Evolutionary conservation across 2,113 vertebrate species (phyloP).

Genomic region (Notarius quadriscutis): DNA sequence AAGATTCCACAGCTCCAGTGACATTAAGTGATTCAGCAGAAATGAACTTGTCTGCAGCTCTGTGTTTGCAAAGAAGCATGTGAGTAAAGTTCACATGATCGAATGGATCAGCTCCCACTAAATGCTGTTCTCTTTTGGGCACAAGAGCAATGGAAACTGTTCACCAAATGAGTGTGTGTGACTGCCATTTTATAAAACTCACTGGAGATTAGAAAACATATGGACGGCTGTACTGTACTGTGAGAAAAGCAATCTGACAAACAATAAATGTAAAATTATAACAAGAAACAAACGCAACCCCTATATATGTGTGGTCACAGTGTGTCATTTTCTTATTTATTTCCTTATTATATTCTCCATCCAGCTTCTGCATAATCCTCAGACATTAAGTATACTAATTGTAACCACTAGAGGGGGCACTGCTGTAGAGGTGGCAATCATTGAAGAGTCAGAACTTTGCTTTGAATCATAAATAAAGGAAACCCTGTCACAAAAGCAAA

Average conservation of each 20-base stretch:
- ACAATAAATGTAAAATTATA: background rate
- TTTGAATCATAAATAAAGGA: background rate
- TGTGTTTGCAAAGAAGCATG: constrained; percentile 65
- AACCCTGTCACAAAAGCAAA: background rate
- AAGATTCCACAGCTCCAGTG: constrained; percentile 45
- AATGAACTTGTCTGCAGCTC: constrained; percentile 65
- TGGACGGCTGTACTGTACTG: background rate
- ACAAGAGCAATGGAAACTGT: constrained; percentile 56
- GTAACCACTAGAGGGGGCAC: background rate
- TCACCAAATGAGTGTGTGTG: constrained; percentile 51
- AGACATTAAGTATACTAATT: background rate
- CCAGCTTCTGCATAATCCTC: background rate
- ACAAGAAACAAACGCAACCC: background rate
- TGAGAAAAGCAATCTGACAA: background rate
- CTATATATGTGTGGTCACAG: background rate
- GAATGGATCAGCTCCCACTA: constrained; percentile 67
- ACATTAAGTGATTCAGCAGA: constrained; percentile 70
- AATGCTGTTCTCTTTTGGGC: constrained; percentile 50
- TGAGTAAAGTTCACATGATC: constrained; percentile 68
- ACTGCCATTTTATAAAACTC: constrained; percentile 52
- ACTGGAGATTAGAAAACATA: background rate
- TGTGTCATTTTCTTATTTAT: background rate
- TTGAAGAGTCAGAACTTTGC: background rate
- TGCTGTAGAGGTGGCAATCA: background rate
- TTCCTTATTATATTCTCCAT: background rate